Percentiles rank a stretch among this genome's conserved stretches.
phyloP scores from a whole-genome alignment of 1,140 invertebrate species.

The Apolygus lucorum region DNA sequence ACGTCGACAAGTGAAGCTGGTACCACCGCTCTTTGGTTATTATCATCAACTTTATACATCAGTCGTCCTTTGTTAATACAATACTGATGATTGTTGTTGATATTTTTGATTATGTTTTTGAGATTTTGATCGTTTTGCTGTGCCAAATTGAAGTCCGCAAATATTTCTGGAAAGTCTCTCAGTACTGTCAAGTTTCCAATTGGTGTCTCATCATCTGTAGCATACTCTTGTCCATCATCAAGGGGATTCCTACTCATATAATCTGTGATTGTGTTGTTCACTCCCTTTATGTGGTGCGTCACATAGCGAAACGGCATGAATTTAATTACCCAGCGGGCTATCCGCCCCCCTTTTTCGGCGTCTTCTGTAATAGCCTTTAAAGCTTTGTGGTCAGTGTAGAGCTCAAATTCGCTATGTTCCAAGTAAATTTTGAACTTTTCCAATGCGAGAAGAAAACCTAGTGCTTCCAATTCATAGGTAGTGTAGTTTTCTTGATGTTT shows the following conservation, averaged over 20 bases:
- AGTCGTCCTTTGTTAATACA: background rate
- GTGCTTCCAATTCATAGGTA: background rate
- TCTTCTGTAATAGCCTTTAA: background rate
- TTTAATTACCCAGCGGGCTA: background rate
- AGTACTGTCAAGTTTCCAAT: background rate
- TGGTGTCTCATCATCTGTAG: background rate
- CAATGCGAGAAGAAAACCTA: background rate
- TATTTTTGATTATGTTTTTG: background rate
- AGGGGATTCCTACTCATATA: background rate
- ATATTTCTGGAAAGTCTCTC: background rate
- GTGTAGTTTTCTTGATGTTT: background rate
- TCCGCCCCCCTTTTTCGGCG: background rate
- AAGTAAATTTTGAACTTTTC: conserved; percentile 2
- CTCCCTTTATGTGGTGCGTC: background rate
- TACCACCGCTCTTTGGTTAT: background rate
- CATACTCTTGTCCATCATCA: background rate
- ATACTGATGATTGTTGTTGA: background rate
- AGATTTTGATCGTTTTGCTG: background rate
- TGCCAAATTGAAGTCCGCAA: background rate
- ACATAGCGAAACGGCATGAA: background rate
- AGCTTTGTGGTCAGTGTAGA: too few relatives aligned
- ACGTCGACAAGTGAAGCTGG: background rate
- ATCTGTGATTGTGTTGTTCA: background rate
- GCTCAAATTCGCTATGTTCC: background rate
- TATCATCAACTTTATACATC: background rate